These are phyloP conservation scores for Cyclopterus lumpus DNA, from an alignment of 2,797 vertebrate species.

Conservation along the genomic window DNA sequence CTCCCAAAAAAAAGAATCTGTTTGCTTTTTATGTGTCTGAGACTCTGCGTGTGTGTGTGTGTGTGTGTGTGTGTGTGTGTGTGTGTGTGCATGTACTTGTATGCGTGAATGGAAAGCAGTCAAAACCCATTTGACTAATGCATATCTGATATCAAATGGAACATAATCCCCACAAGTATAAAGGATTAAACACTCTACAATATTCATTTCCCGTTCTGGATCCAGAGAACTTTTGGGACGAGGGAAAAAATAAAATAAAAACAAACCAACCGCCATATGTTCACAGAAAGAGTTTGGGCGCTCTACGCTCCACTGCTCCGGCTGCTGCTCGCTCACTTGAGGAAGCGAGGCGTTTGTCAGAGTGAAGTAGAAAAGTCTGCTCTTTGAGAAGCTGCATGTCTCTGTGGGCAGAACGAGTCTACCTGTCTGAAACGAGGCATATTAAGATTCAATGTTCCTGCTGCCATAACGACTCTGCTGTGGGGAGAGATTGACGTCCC, in stretches of 20 bases:
- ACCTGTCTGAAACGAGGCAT: conserved; percentile 30
- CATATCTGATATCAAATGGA: conserved; percentile 75
- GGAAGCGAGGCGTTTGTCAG: conserved; percentile 49
- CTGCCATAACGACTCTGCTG: conserved; percentile 13
- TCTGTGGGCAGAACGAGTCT: conserved; percentile 11
- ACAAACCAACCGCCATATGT: conserved; percentile 39
- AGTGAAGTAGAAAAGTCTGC: conserved; percentile 23
- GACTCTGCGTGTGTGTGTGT: conserved; percentile 26
- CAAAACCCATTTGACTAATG: conserved; percentile 70
- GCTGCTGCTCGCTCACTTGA: conserved; percentile 35
- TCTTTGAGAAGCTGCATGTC: conserved; percentile 21
- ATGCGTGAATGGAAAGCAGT: conserved; percentile 19
- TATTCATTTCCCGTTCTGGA: conserved; percentile 54
- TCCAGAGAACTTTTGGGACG: conserved; percentile 46
- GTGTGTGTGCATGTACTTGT: neutral
- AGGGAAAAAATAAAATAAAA: neutral
- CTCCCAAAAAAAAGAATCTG: conserved; percentile 39
- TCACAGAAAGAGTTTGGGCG: conserved; percentile 42
- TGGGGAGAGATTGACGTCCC: conserved; percentile 8
- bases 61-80: conserved; percentile 3
- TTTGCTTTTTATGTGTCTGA: conserved; percentile 36
- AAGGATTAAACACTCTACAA: conserved; percentile 68
- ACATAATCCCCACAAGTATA: conserved; percentile 69
- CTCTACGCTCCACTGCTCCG: conserved; percentile 43
- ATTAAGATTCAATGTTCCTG: conserved; percentile 12